Evolutionary conservation across 2,888 invertebrate genomes (phyloP).

Genomic region (Ypsolopha sequella): DNA sequence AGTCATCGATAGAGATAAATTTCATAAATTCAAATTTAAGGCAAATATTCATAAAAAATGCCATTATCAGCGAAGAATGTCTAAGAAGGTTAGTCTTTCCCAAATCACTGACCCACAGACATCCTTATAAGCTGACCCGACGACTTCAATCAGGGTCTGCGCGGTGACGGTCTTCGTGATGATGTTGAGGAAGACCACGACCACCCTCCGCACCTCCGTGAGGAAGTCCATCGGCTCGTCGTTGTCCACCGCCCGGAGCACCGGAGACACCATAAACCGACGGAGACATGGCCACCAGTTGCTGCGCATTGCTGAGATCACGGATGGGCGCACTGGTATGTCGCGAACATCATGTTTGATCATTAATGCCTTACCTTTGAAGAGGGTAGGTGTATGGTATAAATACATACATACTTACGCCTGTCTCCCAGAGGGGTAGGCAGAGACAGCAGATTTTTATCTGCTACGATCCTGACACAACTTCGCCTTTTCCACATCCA

Average conservation of each 20-base stretch:
- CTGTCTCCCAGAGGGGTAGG: too few relatives aligned
- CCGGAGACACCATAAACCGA: slow-evolving; percentile 71
- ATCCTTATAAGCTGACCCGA: slow-evolving; percentile 59
- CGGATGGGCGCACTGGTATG: slow-evolving; percentile 32
- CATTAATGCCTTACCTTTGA: neutral
- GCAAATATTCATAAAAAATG: too few relatives aligned
- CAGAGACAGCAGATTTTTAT: too few relatives aligned
- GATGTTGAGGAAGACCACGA: slow-evolving; percentile 76
- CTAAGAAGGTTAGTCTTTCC: too few relatives aligned
- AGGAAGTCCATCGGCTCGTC: slow-evolving; percentile 78
- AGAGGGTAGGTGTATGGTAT: too few relatives aligned
- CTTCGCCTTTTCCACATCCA: too few relatives aligned
- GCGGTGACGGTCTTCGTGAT: slow-evolving; percentile 47
- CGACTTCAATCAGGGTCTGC: slow-evolving; percentile 50
- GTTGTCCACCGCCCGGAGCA: slow-evolving; percentile 72
- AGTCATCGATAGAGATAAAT: too few relatives aligned
- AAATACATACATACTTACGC: too few relatives aligned
- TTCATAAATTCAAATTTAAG: too few relatives aligned
- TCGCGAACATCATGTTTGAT: neutral
- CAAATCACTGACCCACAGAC: slow-evolving; percentile 26
- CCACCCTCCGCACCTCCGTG: slow-evolving; percentile 79
- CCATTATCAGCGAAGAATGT: too few relatives aligned
- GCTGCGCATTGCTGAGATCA: slow-evolving; percentile 30
- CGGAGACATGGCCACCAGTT: slow-evolving; percentile 50
- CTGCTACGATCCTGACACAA: too few relatives aligned